Evolutionary conservation across 2,113 vertebrate species (phyloP), one percentile per base, ranked within the genome.

Genomic region (Perca flavescens): DNA sequence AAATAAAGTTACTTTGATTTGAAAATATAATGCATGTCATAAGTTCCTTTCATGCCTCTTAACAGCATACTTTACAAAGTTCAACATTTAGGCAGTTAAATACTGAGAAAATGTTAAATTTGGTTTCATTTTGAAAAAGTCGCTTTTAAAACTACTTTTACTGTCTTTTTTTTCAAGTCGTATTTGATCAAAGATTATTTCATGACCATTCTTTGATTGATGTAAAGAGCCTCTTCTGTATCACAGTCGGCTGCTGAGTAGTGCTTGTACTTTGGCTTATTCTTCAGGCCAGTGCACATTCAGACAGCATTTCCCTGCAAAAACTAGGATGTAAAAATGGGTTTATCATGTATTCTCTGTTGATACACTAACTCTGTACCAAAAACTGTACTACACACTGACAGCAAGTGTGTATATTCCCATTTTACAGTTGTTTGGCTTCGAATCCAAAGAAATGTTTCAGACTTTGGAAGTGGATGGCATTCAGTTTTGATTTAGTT

Each of bases 161-260:
- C 66, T 61, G 11, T 6, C 58, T 34, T 61, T 68, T 75, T 71
- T 34, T 58, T 47, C 60, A 14, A 28, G 46, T 74, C 69, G 6
- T 66, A 61, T 53, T 50, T 13, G 40, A 65, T 76, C 54, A 74
- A 75, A 86, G 66, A 86, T 86, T 71, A 78, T 71, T 85, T 75
- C 75, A 53, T 22, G 22, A 14, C 36, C 2, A 54, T 61, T 67
- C n/a, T 80, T 67, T 80, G 63, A 84, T 81, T 86, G 31, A 84
- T 83, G 67, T 80, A 74, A 83, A 74, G 56, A 67, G 74, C 56
- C 60, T 78, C 82, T 71, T 88, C 74, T 83, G 57, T 63, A 74
- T 80, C 80, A 75, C 83, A 58, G 74, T 85, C 67, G 70, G 57
- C 63, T 70, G 61, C 66, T 19, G 68, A 79, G 75, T 50, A 16